A percentile compares a stretch with the other conserved stretches of the same genome.
Evolutionary conservation across 2,113 vertebrate genomes (phyloP).

Genomic region (Arizona elegans): DNA sequence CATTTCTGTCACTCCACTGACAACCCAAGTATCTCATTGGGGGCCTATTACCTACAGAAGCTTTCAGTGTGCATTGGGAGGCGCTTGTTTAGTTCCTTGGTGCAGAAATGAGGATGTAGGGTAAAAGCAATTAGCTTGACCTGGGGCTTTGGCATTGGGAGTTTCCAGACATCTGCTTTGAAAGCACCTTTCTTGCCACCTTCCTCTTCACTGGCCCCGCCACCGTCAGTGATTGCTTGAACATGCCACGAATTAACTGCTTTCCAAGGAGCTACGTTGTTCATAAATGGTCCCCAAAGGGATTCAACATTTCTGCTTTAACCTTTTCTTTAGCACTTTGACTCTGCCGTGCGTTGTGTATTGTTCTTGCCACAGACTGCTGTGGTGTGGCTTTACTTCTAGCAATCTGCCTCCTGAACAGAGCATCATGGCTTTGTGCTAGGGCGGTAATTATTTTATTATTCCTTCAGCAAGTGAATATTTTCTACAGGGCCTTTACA

Average conservation of each 20-base stretch:
- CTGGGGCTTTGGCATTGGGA: not conserved
- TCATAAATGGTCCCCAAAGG: not conserved
- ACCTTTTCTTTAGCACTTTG: not conserved
- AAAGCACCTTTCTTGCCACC: not conserved
- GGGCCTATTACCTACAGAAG: not conserved
- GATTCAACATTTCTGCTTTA: not conserved
- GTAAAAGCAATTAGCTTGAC: not conserved
- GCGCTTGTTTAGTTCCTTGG: not conserved
- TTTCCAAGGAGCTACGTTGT: not conserved
- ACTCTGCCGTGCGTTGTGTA: not conserved
- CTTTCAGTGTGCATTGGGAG: not conserved
- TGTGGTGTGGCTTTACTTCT: conserved; percentile 21
- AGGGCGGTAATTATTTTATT: conserved; percentile 39
- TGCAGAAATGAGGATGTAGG: not conserved
- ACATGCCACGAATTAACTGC: not conserved
- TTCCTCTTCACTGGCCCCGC: not conserved
- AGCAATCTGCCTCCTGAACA: not conserved
- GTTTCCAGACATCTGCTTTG: not conserved
- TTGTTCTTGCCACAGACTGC: conserved; percentile 20
- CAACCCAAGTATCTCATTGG: not conserved
- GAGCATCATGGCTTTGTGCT: conserved; percentile 12
- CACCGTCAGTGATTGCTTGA: not conserved
- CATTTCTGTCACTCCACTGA: not conserved
- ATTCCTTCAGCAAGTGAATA: conserved; percentile 30
- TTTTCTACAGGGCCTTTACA: conserved; percentile 19